Evolutionary conservation across 2,888 invertebrate genomes (phyloP), one percentile per base, ranked within the genome.

Genomic region (Allacma fusca): DNA sequence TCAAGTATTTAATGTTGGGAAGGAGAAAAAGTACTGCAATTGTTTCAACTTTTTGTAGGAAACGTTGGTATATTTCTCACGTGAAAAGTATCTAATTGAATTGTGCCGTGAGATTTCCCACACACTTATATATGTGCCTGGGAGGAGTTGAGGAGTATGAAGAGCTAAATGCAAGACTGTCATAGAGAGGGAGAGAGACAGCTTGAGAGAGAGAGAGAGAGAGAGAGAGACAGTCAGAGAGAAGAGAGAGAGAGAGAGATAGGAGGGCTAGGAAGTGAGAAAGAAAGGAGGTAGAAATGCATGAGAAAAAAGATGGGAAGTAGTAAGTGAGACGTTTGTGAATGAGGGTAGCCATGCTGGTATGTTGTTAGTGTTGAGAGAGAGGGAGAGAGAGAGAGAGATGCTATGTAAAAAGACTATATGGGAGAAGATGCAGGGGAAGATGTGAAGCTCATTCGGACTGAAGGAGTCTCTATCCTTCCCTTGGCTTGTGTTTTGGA

Each of bases 61-160:
- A 34, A 9, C 34, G 34, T 9, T 7, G 34, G 34, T 34, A 34
- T 9, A 34, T 57, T 57, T 57, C 57, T 21, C 57, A 57, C 57
- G 57, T 57, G 5, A 34, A 34, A 34, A 7, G 34, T n/a, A n/a
- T n/a, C n/a, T 57, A 21, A 57, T 19, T 57, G 57, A 57, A 57
- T 57, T 21, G 57, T 19, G 57, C 21, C 57, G 21, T 57, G 57
- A 4, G 57, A 57, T 57, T 57, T 57, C 57, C 57, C 57, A 57
- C 57, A 34, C 5, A 34, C 34, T n/a, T n/a, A 34, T 9, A 34
- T 7, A 34, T 34, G 34, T 34, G 34, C 23, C 21, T 67, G 23
- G 40, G 68, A 68, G 65, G 57, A n/a, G 57, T 28, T 40, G 75
- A 57, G 67, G 44, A 67, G 75, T 43, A 67, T 43, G 75, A 28